These are phyloP conservation scores for Oreonectes daqikongensis DNA, from an alignment of 2,797 vertebrate species.

Conservation along the genomic window DNA sequence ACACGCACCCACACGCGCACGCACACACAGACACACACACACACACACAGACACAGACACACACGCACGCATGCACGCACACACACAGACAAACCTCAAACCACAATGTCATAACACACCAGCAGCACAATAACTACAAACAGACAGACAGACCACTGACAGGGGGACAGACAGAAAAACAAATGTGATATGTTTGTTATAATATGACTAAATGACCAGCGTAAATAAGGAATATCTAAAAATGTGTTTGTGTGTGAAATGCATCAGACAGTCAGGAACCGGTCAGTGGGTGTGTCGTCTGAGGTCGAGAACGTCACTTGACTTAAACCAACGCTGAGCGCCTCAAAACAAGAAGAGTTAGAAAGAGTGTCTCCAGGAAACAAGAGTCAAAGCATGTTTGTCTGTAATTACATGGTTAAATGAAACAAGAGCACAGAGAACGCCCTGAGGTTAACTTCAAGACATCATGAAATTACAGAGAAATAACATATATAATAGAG, in stretches of 20 bases:
- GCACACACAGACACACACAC: no score
- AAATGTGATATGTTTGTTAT: neutral
- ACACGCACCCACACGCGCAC: no score
- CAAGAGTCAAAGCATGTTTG: slow-evolving; percentile 13
- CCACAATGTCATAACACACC: slow-evolving; percentile 46
- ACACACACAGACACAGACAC: neutral
- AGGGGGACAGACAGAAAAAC: neutral
- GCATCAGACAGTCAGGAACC: slow-evolving; percentile 15
- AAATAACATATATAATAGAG: neutral
- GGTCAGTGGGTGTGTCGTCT: slow-evolving; percentile 19
- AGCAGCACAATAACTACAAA: slow-evolving; percentile 12
- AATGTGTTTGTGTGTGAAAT: neutral
- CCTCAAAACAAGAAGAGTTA: slow-evolving; percentile 7
- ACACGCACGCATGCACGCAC: slow-evolving; percentile 29
- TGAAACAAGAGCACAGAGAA: slow-evolving; percentile 17
- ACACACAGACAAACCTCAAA: slow-evolving; percentile 37
- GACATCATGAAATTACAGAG: slow-evolving; percentile 10
- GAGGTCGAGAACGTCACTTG: neutral
- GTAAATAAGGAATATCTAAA: neutral
- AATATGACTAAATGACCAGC: slow-evolving; percentile 1
- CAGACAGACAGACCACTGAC: slow-evolving; percentile 10
- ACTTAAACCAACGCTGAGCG: slow-evolving; percentile 27
- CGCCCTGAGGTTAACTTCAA: slow-evolving; percentile 14
- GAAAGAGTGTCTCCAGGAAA: slow-evolving; percentile 22
- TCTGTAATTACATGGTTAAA: slow-evolving; percentile 18